Evolutionary conservation across 1,140 invertebrate genomes (phyloP).

Genomic region (Cheumatopsyche charites): DNA sequence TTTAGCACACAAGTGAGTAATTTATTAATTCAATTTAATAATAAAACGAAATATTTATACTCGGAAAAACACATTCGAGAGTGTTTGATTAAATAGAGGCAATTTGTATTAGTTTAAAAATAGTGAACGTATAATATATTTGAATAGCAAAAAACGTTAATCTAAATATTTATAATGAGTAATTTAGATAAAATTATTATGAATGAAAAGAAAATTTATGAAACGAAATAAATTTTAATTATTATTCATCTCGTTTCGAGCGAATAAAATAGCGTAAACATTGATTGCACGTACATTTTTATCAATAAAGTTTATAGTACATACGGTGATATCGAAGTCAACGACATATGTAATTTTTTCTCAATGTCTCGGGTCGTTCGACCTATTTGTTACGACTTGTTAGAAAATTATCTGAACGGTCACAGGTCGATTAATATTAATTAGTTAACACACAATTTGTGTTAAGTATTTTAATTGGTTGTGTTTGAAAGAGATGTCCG

Average conservation of each 20-base stretch:
- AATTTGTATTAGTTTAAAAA: no score
- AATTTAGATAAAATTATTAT: no score
- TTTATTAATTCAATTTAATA: no score
- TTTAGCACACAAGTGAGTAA: no score
- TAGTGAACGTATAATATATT: no score
- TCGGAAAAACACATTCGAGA: no score
- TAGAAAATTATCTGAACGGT: slow-evolving; percentile 3
- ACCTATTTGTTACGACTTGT: slow-evolving; percentile 22
- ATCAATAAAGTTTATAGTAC: slow-evolving; percentile 18
- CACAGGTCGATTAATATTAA: slow-evolving; percentile 16
- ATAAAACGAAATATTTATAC: no score
- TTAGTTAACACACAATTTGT: not conserved
- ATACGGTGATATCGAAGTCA: not conserved
- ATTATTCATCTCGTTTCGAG: not conserved
- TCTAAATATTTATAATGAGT: no score
- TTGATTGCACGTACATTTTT: not conserved
- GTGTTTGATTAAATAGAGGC: no score
- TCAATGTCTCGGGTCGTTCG: slow-evolving; percentile 9
- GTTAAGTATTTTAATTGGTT: slow-evolving; percentile 1
- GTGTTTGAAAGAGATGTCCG: not conserved
- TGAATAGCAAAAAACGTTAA: no score
- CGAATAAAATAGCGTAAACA: not conserved
- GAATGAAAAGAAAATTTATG: no score
- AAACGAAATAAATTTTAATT: no score
- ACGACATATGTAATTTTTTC: slow-evolving; percentile 21